These are phyloP conservation scores for Zelleria hepariella DNA, from an alignment of 2,888 invertebrate genomes.

Conservation along the genomic window DNA sequence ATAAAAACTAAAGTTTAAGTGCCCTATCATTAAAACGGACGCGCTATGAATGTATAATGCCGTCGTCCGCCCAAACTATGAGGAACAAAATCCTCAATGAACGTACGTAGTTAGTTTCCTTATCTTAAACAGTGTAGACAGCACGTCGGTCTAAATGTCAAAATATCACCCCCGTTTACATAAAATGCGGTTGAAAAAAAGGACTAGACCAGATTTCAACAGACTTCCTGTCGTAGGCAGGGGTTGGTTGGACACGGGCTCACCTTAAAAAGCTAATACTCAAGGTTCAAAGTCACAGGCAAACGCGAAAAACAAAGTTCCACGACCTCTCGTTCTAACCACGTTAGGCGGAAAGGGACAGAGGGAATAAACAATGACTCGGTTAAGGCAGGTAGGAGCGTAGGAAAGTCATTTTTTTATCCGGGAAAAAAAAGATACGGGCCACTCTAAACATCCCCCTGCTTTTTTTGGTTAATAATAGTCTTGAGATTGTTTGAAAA, in stretches of 20 bases:
- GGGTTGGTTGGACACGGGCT: neutral
- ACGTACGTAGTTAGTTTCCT: constrained; percentile 15
- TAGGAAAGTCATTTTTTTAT: constrained; percentile 28
- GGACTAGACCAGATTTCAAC: constrained; percentile 53
- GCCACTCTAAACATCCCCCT: constrained; percentile 64
- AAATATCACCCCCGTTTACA: constrained; percentile 53
- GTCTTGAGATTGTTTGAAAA: constrained; percentile 50
- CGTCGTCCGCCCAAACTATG: neutral
- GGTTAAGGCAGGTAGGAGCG: constrained; percentile 58
- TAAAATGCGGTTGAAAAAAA: constrained; percentile 54
- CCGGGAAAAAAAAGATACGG: constrained; percentile 41
- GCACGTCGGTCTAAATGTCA: constrained; percentile 44
- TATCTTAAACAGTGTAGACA: constrained; percentile 40
- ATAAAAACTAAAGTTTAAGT: constrained; percentile 32
- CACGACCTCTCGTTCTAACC: constrained; percentile 29
- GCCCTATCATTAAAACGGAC: constrained; percentile 33
- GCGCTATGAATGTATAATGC: constrained; percentile 34
- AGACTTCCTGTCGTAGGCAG: constrained; percentile 51
- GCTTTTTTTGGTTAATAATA: constrained; percentile 36
- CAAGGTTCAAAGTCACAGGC: constrained; percentile 4
- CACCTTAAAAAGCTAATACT: neutral
- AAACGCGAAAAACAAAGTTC: constrained; percentile 40
- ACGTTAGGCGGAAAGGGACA: constrained; percentile 29
- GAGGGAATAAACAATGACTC: constrained; percentile 47
- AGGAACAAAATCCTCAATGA: neutral